phyloP scores from a whole-genome alignment of 1,140 invertebrate species.

The Drosophila rufa region DNA sequence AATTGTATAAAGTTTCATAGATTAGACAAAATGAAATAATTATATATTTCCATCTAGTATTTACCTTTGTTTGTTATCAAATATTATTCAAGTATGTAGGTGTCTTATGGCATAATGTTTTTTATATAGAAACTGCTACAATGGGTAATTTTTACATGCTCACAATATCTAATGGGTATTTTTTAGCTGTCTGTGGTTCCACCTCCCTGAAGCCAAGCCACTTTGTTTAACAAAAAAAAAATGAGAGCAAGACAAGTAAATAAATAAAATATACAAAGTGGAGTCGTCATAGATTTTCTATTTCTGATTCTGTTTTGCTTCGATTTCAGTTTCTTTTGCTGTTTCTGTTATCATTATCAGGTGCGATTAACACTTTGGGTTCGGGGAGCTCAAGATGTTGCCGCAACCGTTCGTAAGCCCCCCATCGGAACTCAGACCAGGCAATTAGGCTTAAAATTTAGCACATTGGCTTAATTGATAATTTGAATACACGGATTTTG shows the following conservation, averaged over 20 bases:
- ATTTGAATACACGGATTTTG: conserved; percentile 36
- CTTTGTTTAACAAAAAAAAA: conserved; percentile 20
- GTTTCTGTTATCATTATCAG: conserved; percentile 46
- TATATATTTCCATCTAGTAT: not conserved
- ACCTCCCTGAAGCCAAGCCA: conserved; percentile 22
- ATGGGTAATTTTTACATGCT: not conserved
- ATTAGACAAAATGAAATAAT: not conserved
- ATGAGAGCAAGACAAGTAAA: conserved; percentile 9
- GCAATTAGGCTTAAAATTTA: conserved; percentile 35
- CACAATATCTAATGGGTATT: not conserved
- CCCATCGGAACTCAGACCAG: not conserved
- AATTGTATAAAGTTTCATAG: not conserved
- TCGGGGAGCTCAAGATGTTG: conserved; percentile 17
- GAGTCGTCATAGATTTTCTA: conserved; percentile 26
- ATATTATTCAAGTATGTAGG: not conserved
- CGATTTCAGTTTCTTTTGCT: not conserved
- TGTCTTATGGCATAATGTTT: not conserved
- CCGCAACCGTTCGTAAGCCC: not conserved
- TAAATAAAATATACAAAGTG: conserved; percentile 11
- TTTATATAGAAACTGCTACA: too few relatives aligned
- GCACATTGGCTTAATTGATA: conserved; percentile 40
- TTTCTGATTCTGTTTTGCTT: not conserved
- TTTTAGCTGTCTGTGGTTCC: not conserved
- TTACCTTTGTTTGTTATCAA: conserved; percentile 1
- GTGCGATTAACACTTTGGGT: conserved; percentile 35